These are phyloP conservation scores for Ichneumoninae sp. DNA, from an alignment of 2,888 invertebrate species.

Conservation along the genomic window DNA sequence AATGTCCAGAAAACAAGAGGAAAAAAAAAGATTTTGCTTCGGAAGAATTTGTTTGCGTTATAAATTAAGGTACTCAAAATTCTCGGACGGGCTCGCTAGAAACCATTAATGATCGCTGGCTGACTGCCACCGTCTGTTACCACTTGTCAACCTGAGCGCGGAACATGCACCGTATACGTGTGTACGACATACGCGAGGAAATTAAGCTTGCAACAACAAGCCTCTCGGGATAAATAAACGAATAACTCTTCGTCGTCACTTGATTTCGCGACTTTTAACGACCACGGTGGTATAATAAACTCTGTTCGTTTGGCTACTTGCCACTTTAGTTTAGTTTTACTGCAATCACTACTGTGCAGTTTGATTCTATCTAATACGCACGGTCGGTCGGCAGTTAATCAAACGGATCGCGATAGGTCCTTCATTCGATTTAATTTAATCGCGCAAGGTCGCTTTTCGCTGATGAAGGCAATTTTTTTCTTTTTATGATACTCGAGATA, in stretches of 20 bases:
- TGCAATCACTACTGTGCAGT: conserved; percentile 14
- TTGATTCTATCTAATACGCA: conserved; percentile 19
- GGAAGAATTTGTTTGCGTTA: background rate
- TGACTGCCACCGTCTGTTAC: conserved; percentile 52
- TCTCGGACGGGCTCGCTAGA: conserved; percentile 27
- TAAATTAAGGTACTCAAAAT: conserved; percentile 15
- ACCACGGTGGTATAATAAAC: conserved; percentile 33
- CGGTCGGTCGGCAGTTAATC: background rate
- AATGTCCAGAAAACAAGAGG: background rate
- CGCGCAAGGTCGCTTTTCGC: background rate
- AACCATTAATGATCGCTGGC: conserved; percentile 53
- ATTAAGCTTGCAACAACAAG: conserved; percentile 32
- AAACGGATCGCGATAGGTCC: background rate
- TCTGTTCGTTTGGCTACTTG: conserved; percentile 41
- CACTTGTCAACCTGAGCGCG: conserved; percentile 36
- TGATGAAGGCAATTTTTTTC: background rate
- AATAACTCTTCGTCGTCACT: conserved; percentile 40
- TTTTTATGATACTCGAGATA: background rate
- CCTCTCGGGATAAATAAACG: conserved; percentile 47
- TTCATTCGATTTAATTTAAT: background rate
- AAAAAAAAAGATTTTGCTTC: background rate
- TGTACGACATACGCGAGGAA: conserved; percentile 11
- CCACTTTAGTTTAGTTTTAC: conserved; percentile 18
- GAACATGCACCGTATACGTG: background rate
- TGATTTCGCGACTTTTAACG: conserved; percentile 33